Base-by-base conservation (phyloP, 2,797 vertebrate species). In the Capromys pilorides region DNA sequence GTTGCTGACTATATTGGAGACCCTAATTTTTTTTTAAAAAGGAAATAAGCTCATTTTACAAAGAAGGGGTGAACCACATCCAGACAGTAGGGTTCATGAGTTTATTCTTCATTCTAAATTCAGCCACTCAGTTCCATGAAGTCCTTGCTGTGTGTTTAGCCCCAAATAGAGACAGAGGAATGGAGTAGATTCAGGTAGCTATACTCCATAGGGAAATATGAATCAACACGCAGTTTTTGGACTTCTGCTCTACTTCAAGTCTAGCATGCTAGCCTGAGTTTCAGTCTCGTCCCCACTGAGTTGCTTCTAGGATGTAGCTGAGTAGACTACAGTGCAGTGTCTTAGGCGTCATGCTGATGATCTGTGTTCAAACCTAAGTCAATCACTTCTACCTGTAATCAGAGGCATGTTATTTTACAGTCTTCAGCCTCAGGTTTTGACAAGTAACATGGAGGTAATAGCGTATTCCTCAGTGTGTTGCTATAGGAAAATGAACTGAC, bases 21-120 rank as follows among this genome's bases (percentile, higher is more conserved):
- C 73, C n/a, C 51, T 66, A 12, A 80, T 77, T 86, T 97, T 85
- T 64, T 45, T 49, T 45, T 10, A 18, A 64, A 93, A 54, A 39
- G 57, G 16, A 86, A 95, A 86, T 3, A 28, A 75, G 77, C 13
- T 92, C 62, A 41, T 94, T 88, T 90, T 87, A 51, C 51, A 78
- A 88, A 95, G 83, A 71, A 87, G 33, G 12, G 21, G 4, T 0
- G 0, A 54, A 75, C 85, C 45, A 12, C 61, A 84, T 24, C 13
- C 51, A 73, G 45, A 36, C 39, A 21, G 49, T 9, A 49, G 84
- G 62, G 67, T 71, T 28, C 64, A 81, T 24, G 18, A 14, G 51
- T 64, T 80, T 83, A 11, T 77, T 84, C 36, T 79, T 73, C 61
- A 91, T 82, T 81, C 54, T 84, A 59, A 90, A 88, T 10, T 39